Base-by-base conservation (phyloP, 1,140 invertebrate genomes). In the Procambarus virginalis region DNA sequence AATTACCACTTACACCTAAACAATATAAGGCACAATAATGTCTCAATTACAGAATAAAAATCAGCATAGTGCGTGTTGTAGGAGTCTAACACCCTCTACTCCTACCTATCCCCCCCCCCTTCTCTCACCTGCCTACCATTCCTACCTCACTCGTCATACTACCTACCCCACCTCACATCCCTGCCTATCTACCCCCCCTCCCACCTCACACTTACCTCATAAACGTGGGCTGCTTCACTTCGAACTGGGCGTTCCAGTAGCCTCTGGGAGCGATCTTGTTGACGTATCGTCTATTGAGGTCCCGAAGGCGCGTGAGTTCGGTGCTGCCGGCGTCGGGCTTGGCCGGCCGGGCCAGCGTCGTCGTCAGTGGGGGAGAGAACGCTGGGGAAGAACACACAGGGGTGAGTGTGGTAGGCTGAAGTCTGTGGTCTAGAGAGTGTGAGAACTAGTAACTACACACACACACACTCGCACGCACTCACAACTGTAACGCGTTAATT, bases 221-320 rank as follows among this genome's bases (percentile, higher is more conserved):
- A 51, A 90, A 89, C n/a, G 85, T 92, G 20, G 88, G 91, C 70
- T 92, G 91, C 46, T 89, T 92, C 4, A 92, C 91, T 3, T 92
- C 88, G n/a, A 92, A 86, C 78, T 92, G 91, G 14, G 88, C 84
- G 45, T 92, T 92, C 91, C 91, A 92, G 88, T 87, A 90, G 46
- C 89, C 88, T 75, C 85, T 86, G 4, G 87, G 87, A 5, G 83
- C 60, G 48, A 92, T 89, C 83, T 84, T 86, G 77, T 89, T 86
- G 58, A 87, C 86, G 78, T 92, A 92, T 12, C 91, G 82, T 9
- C 88, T 77, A 60, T 92, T 92, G 22, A 84, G 86, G 46, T 89
- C 81, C 34, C 85, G 70, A 14, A 86, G 91, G n/a, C 79, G 86
- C 14, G 86, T 89, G 5, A 81, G 86, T 73, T 85, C 88, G 17